Percentiles rank a stretch among this genome's conserved stretches.
Conservation (phyloP, 2,113 vertebrate species). For the Dipodomys ordii region DNA sequence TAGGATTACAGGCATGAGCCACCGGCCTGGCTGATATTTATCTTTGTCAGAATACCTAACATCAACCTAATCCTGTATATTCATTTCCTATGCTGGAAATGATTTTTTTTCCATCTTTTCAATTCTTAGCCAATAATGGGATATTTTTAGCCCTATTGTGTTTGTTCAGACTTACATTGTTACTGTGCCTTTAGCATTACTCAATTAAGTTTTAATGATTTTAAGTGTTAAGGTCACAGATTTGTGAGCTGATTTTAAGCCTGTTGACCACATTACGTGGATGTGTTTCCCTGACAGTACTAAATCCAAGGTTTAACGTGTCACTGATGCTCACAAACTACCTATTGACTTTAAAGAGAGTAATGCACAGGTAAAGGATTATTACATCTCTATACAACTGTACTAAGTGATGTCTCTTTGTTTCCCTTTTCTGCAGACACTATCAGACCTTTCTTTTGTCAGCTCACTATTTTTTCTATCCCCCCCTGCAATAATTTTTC, state of each 20-base stretch:
- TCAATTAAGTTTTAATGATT: constrained; percentile 5
- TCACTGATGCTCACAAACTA: neutral
- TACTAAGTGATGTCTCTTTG: neutral
- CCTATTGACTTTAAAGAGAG: neutral
- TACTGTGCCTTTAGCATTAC: neutral
- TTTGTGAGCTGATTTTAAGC: too few relatives aligned
- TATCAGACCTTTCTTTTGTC: neutral
- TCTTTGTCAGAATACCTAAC: neutral
- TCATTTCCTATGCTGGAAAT: neutral
- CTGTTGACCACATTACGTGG: neutral
- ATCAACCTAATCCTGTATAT: neutral
- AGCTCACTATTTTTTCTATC: neutral
- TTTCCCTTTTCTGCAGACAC: neutral
- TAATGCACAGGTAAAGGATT: neutral
- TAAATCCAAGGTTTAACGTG: neutral
- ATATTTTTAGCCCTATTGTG: neutral
- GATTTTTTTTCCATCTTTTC: constrained; percentile 15
- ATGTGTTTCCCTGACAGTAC: neutral
- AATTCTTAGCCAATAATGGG: neutral
- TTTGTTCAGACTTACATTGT: constrained; percentile 1
- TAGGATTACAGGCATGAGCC: too few relatives aligned
- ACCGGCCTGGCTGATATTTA: too few relatives aligned
- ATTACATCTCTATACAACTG: neutral
- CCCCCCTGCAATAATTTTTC: neutral
- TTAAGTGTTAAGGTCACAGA: neutral